These are phyloP conservation scores for Spialia ferax DNA, from an alignment of 2,888 invertebrate genomes.

Conservation along the genomic window DNA sequence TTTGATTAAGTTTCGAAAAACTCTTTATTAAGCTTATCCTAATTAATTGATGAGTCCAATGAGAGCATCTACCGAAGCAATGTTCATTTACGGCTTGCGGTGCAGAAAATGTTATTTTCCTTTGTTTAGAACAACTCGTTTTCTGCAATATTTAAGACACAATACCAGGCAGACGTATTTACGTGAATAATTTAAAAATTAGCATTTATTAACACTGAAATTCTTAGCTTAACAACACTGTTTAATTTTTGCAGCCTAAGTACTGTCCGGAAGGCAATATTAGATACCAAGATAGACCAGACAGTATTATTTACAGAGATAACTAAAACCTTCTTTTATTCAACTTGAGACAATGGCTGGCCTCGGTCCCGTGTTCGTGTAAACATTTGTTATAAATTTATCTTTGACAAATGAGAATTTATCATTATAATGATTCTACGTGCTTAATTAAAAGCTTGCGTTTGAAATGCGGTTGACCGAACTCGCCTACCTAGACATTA, in stretches of 20 bases:
- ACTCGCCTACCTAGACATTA: neutral
- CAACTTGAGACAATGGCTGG: neutral
- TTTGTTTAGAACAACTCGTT: neutral
- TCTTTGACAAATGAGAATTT: neutral
- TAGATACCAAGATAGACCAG: neutral
- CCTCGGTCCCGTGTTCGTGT: neutral
- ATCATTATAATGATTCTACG: conserved; percentile 16
- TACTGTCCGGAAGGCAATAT: neutral
- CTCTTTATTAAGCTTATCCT: neutral
- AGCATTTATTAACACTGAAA: neutral
- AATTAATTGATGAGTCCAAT: conserved; percentile 1
- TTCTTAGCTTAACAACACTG: neutral
- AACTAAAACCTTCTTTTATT: conserved; percentile 6
- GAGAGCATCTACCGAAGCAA: neutral
- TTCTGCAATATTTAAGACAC: too few species aligned
- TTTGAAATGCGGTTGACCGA: conserved; percentile 35
- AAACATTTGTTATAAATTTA: neutral
- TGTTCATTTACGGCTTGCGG: neutral
- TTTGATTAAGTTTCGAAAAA: neutral
- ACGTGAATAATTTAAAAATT: neutral
- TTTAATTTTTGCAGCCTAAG: neutral
- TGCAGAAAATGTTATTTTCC: neutral
- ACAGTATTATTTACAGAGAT: neutral
- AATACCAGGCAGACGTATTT: neutral
- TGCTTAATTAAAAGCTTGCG: conserved; percentile 32